Conservation (phyloP, 2,797 vertebrate genomes). For the Helarctos malayanus region DNA sequence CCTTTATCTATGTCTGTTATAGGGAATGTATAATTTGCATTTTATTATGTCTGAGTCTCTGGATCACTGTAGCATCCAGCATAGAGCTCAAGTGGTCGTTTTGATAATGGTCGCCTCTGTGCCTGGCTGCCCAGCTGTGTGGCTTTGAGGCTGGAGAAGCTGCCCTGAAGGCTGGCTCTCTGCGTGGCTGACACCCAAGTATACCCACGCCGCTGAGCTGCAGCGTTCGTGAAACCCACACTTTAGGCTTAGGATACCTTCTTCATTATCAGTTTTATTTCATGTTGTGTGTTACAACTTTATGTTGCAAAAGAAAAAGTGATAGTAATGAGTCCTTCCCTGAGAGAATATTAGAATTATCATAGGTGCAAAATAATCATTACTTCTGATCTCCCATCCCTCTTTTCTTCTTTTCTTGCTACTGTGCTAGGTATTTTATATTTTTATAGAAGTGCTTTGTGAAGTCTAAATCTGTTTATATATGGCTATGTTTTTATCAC, state of each 20-base stretch:
- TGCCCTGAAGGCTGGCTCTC: background rate
- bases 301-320: background rate
- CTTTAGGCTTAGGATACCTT: background rate
- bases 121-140: background rate
- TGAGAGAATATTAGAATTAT: background rate
- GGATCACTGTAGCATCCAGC: background rate
- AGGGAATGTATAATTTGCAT: background rate
- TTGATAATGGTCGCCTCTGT: rapidly evolving
- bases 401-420: background rate
- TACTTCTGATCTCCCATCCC: background rate
- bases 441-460: background rate
- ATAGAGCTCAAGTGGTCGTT: background rate
- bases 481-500: background rate
- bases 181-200: rapidly evolving
- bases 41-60: background rate
- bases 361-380: background rate
- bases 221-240: background rate
- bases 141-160: background rate
- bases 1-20: background rate
- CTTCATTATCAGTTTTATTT: background rate
- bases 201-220: background rate
- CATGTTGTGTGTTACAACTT: background rate
- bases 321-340: background rate
- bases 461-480: background rate
- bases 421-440: background rate